Conservation (phyloP, 23 tunicate species). For the Botrylloides violaceus region DNA sequence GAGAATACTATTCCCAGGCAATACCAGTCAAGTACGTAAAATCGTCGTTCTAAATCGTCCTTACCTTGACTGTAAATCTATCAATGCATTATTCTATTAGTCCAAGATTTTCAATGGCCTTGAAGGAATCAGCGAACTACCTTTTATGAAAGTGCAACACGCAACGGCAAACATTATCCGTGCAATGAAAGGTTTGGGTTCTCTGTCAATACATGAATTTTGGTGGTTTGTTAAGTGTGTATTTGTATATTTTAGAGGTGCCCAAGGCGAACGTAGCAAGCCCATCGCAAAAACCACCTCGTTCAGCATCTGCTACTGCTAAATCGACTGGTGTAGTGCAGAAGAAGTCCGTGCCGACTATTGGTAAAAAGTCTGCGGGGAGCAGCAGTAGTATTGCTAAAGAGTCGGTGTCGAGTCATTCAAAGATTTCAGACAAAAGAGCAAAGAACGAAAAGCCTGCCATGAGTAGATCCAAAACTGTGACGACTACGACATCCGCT, state of each 20-base stretch:
- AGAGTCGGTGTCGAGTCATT: not conserved
- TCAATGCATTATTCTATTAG: conserved; percentile 31
- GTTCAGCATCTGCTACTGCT: not conserved
- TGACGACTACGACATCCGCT: not conserved
- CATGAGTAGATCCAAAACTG: not conserved
- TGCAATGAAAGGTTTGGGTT: too few relatives aligned
- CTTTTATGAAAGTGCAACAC: conserved; percentile 28
- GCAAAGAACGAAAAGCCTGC: not conserved
- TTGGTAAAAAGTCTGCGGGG: not conserved
- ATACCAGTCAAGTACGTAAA: conserved; percentile 48
- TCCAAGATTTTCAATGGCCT: conserved; percentile 55
- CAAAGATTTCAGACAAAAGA: not conserved
- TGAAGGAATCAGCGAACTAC: conserved; percentile 33
- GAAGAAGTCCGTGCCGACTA: not conserved
- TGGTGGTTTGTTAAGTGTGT: too few relatives aligned
- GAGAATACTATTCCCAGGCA: conserved; percentile 76
- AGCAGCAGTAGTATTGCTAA: not conserved
- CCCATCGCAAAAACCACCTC: not conserved
- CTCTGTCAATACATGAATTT: too few relatives aligned
- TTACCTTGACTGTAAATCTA: too few relatives aligned
- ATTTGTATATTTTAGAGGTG: too few relatives aligned
- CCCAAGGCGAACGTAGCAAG: not conserved
- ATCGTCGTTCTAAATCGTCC: not conserved
- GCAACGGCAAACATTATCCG: conserved; percentile 24
- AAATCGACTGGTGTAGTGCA: not conserved